A percentile compares a stretch with the other conserved stretches of the same genome.
Conservation (phyloP, 1,140 invertebrate species). For the Glossosoma conforme region DNA sequence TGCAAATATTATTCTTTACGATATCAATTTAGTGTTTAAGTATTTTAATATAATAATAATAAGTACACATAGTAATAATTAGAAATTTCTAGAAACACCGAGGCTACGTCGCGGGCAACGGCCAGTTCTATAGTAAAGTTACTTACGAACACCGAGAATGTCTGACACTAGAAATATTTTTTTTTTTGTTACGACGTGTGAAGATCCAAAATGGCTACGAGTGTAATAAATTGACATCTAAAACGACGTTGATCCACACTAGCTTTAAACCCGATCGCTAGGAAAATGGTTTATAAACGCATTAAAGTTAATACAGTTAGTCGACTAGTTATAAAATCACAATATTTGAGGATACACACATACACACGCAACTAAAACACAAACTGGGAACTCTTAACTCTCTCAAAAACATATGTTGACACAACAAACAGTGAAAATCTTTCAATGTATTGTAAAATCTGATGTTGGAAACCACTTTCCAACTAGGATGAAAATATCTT, state of each 20-base stretch:
- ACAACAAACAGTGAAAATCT: too few relatives aligned
- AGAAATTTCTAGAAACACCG: not conserved
- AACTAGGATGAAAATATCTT: too few relatives aligned
- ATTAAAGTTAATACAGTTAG: too few relatives aligned
- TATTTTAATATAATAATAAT: not conserved
- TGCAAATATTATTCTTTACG: constrained; percentile 22
- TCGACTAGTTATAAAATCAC: too few relatives aligned
- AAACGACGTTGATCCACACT: not conserved
- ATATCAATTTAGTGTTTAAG: constrained; percentile 3
- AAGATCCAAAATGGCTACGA: not conserved
- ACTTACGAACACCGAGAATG: constrained; percentile 4
- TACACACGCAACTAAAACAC: too few relatives aligned
- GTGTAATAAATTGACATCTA: constrained; percentile 1
- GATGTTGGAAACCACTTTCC: too few relatives aligned
- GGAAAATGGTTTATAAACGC: too few relatives aligned
- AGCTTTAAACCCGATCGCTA: not conserved
- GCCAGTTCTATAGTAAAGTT: not conserved
- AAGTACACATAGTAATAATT: not conserved
- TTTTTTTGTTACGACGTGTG: constrained; percentile 4
- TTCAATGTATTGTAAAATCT: too few relatives aligned
- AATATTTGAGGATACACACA: too few relatives aligned
- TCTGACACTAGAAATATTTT: not conserved
- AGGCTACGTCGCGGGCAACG: not conserved
- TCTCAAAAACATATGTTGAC: too few relatives aligned
- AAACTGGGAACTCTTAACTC: too few relatives aligned